Conservation (phyloP, 2,113 vertebrate species). For the Cyanoderma ruficeps region DNA sequence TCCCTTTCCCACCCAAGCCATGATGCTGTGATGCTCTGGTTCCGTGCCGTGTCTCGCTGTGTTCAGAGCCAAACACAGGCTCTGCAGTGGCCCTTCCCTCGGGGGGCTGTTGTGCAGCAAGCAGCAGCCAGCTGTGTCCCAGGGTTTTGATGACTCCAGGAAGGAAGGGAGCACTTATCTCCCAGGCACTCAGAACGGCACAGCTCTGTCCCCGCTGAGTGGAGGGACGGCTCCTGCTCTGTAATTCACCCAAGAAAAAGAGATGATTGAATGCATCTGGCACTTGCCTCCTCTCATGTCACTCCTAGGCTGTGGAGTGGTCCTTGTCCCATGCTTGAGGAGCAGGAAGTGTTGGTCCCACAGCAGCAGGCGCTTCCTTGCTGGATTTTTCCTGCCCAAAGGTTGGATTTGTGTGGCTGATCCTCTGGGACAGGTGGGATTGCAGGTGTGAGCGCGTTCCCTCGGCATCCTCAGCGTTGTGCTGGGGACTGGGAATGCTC, state of each 20-base stretch:
- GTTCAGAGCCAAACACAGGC: neutral
- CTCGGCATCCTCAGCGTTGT: fast-evolving
- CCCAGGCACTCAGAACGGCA: neutral
- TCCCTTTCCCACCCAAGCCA: neutral
- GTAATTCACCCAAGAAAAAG: neutral
- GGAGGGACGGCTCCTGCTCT: neutral
- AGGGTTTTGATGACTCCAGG: constrained; percentile 24
- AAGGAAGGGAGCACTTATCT: constrained; percentile 54
- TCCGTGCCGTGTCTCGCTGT: neutral
- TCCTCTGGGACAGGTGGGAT: neutral
- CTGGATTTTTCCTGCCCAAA: neutral
- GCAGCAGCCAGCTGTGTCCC: constrained; percentile 41
- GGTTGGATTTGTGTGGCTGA: neutral
- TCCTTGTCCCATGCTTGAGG: neutral
- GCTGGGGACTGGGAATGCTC: fast-evolving
- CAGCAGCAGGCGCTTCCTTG: neutral
- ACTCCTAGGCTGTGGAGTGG: neutral
- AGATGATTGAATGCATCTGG: neutral
- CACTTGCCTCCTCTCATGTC: neutral
- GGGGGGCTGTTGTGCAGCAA: neutral
- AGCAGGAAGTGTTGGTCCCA: neutral
- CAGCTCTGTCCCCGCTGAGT: neutral
- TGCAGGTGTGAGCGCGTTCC: fast-evolving
- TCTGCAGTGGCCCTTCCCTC: neutral
- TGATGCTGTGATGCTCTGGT: neutral